phyloP scores from a whole-genome alignment of 2,888 invertebrate species.

The Schrankia costaestrigalis region DNA sequence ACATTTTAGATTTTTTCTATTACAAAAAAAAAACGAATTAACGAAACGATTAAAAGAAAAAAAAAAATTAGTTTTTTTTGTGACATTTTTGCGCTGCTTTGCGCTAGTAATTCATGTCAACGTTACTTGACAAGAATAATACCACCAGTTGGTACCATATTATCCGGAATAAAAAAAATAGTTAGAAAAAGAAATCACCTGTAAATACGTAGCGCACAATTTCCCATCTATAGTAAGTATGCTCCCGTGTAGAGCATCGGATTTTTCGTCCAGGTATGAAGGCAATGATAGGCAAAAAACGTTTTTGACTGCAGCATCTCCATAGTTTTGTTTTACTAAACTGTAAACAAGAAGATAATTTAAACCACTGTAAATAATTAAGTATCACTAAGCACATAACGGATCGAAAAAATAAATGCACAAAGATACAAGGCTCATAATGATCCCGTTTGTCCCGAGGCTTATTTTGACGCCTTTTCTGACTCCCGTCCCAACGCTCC shows the following conservation, averaged over 20 bases:
- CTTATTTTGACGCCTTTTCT: too few relatives aligned
- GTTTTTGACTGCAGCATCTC: constrained; percentile 42
- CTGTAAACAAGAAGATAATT: constrained; percentile 42
- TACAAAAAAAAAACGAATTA: too few relatives aligned
- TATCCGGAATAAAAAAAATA: neutral
- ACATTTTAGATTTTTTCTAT: too few relatives aligned
- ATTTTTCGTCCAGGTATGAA: constrained; percentile 47
- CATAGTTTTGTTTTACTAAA: constrained; percentile 33
- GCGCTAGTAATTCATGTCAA: neutral
- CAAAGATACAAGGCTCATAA: too few relatives aligned
- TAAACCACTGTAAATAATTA: neutral
- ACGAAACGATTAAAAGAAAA: too few relatives aligned
- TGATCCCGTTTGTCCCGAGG: too few relatives aligned
- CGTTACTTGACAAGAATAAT: neutral
- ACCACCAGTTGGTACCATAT: neutral
- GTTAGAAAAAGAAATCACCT: constrained; percentile 37
- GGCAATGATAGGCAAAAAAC: constrained; percentile 63
- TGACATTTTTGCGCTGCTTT: neutral
- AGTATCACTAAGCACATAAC: neutral
- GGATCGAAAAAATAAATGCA: neutral
- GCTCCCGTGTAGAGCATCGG: constrained; percentile 58
- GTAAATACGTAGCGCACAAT: constrained; percentile 59
- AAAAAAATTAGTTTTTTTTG: neutral
- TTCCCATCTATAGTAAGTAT: constrained; percentile 58
- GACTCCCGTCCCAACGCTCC: too few relatives aligned